Evolutionary conservation across 1,140 invertebrate genomes (phyloP).

Genomic region (Gryon sp.): DNA sequence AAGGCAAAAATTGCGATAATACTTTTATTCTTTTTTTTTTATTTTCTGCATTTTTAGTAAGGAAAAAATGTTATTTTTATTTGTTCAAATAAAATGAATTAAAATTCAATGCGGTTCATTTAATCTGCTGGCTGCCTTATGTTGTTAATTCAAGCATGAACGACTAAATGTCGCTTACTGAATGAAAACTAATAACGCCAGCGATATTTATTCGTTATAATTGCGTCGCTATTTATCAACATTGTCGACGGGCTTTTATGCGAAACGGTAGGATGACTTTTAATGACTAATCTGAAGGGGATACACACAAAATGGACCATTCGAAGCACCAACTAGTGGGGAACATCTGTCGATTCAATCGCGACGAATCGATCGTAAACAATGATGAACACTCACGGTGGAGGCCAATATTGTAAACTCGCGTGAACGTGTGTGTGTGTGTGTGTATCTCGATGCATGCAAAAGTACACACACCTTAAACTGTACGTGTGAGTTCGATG

Average conservation of each 20-base stretch:
- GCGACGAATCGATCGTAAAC: slow-evolving; percentile 66
- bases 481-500: slow-evolving; percentile 15
- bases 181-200: slow-evolving; percentile 26
- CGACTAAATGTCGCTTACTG: slow-evolving; percentile 8
- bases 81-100: too few species aligned
- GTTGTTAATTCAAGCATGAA: too few species aligned
- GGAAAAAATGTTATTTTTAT: too few species aligned
- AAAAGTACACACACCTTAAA: slow-evolving; percentile 2
- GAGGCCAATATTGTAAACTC: too few species aligned
- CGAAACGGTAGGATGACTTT: slow-evolving; percentile 35
- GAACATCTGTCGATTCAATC: slow-evolving; percentile 70
- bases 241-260: slow-evolving; percentile 36
- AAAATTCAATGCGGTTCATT: too few species aligned
- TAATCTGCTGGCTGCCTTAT: too few species aligned
- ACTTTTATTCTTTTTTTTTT: too few species aligned
- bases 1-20: neutral
- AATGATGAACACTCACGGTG: too few species aligned
- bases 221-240: slow-evolving; percentile 41
- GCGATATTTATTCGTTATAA: slow-evolving; percentile 42
- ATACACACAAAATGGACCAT: slow-evolving; percentile 39
- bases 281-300: slow-evolving; percentile 52
- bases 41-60: neutral
- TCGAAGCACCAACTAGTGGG: slow-evolving; percentile 24
- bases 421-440: neutral
- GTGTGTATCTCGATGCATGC: neutral